Evolutionary conservation across 2,797 vertebrate species (phyloP).

Genomic region (Pantherophis alleghaniensis): DNA sequence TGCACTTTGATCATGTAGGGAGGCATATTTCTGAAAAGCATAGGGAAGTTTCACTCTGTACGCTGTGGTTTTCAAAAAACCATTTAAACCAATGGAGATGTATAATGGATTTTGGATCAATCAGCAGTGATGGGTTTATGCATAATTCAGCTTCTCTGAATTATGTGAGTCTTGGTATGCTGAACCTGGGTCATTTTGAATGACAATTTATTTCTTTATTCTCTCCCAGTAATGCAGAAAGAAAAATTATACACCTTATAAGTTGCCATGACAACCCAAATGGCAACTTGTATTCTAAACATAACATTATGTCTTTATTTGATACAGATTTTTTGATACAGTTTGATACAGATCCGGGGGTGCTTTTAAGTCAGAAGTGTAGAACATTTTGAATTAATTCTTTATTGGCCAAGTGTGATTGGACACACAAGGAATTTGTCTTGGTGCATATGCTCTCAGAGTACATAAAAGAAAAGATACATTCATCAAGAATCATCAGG

Average conservation of each 20-base stretch:
- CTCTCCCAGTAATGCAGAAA: constrained; percentile 48
- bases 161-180: constrained; percentile 1
- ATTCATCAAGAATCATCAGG: no score
- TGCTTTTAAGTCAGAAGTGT: no score
- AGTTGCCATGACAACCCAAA: constrained; percentile 56
- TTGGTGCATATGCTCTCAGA: no score
- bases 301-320: background rate
- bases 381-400: no score
- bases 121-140: constrained; percentile 15
- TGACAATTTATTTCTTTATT: constrained; percentile 58
- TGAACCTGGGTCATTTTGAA: constrained; percentile 40
- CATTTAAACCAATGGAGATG: constrained; percentile 6
- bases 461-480: no score
- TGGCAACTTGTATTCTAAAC: constrained; percentile 34
- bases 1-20: background rate
- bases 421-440: no score
- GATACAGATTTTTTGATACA: background rate
- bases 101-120: constrained; percentile 23
- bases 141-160: constrained; percentile 24
- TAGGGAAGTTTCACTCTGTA: background rate
- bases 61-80: background rate
- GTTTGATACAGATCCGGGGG: no score
- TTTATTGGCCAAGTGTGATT: no score
- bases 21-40: background rate
- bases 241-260: constrained; percentile 58